Evolutionary conservation across 2,797 vertebrate genomes (phyloP).

Genomic region (Molossus alvarezi): DNA sequence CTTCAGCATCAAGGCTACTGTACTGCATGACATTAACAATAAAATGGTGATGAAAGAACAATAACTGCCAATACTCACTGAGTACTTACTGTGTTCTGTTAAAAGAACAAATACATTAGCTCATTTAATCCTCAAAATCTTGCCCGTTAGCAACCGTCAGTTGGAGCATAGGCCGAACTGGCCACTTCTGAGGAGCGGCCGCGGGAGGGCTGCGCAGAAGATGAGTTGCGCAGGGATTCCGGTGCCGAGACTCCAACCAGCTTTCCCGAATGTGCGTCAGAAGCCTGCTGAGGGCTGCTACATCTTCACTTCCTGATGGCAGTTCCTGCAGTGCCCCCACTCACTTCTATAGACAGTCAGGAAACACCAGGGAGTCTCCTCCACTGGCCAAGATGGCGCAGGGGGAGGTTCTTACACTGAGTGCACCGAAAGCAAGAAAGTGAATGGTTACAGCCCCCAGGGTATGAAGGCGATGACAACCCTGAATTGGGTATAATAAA

Average conservation of each 20-base stretch:
- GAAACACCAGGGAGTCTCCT: not conserved
- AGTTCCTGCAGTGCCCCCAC: not conserved
- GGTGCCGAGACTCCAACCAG: not conserved
- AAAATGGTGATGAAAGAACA: conserved; percentile 16
- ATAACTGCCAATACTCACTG: not conserved
- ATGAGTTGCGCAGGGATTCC: not conserved
- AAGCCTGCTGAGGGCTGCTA: not conserved
- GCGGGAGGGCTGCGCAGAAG: not conserved
- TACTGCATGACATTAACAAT: not conserved
- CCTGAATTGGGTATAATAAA: not conserved
- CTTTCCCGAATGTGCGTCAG: not conserved
- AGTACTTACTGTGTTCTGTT: not conserved
- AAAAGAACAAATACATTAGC: not conserved
- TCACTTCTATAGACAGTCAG: not conserved
- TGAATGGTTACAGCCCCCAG: not conserved
- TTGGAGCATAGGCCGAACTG: not conserved
- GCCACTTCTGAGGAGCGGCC: not conserved
- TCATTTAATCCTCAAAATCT: too few species aligned
- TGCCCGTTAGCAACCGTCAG: not conserved
- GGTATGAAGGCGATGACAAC: not conserved
- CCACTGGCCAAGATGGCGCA: not conserved
- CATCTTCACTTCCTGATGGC: not conserved
- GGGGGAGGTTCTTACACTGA: not conserved
- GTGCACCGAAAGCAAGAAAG: not conserved
- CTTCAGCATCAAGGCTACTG: not conserved